Percentiles rank a stretch among this genome's conserved stretches.
Evolutionary conservation across 2,797 vertebrate species (phyloP).

Genomic region (Gadopsis bispinosus): DNA sequence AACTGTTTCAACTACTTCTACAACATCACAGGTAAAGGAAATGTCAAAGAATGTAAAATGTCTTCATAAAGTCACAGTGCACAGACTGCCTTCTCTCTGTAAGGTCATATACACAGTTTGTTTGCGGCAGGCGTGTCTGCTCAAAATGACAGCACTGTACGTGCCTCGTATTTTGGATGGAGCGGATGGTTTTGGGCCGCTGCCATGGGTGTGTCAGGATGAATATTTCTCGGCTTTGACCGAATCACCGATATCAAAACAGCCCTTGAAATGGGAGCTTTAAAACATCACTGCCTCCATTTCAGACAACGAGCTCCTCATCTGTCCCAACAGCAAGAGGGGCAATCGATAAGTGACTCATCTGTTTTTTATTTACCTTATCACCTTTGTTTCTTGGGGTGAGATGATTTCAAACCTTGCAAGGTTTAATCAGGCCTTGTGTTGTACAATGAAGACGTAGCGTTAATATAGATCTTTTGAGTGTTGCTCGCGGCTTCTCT

Average conservation of each 20-base stretch:
- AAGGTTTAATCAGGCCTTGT: background rate
- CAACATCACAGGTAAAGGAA: constrained; percentile 93
- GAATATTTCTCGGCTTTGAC: background rate
- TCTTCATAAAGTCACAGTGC: background rate
- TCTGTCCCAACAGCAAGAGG: background rate
- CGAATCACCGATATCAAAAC: constrained; percentile 7
- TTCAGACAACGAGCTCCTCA: constrained; percentile 11
- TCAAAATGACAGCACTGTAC: background rate
- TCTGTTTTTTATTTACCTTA: constrained; percentile 19
- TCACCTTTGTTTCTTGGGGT: constrained; percentile 10
- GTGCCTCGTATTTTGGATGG: background rate
- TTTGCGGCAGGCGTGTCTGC: background rate
- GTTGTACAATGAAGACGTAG: background rate
- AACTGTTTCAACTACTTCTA: constrained; percentile 98
- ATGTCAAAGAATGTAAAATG: background rate
- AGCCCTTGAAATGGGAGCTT: background rate
- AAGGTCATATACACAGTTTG: background rate
- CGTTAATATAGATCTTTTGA: background rate
- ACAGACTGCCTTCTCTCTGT: background rate
- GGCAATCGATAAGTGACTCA: constrained; percentile 7
- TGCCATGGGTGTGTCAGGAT: background rate
- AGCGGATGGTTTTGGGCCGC: background rate
- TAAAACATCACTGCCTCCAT: background rate
- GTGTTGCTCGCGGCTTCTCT: background rate
- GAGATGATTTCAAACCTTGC: constrained; percentile 2